These are phyloP conservation scores for Timema cristinae DNA, from an alignment of 2,888 invertebrate genomes.

Conservation along the genomic window DNA sequence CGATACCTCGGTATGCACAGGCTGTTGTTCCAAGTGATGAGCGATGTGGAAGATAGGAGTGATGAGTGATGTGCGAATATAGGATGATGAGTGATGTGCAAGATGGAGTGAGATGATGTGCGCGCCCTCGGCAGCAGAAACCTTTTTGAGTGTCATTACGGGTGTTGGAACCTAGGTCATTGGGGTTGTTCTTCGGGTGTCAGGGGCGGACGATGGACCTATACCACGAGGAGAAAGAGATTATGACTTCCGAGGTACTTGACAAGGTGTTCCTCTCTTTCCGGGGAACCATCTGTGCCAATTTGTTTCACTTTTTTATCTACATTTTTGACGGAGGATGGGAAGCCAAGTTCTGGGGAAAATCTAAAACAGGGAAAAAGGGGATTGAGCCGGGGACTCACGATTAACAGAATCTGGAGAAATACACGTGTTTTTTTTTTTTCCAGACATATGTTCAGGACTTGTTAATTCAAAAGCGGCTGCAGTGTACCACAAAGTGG, in stretches of 20 bases:
- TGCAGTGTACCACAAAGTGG: conserved; percentile 70
- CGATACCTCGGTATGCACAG: no score
- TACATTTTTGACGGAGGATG: no score
- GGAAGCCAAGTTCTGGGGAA: no score
- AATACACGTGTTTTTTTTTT: not conserved
- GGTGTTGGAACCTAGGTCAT: conserved; percentile 42
- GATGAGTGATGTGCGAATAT: no score
- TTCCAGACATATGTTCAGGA: conserved; percentile 90
- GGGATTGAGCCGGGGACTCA: not conserved
- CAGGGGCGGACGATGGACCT: conserved; percentile 74
- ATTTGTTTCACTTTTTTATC: conserved; percentile 45
- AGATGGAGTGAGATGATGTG: no score
- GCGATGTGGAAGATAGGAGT: no score
- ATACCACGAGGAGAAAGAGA: conserved; percentile 74
- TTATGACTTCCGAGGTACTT: conserved; percentile 68
- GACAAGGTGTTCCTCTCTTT: conserved; percentile 76
- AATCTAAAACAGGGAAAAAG: not conserved
- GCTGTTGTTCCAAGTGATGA: no score
- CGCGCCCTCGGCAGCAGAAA: no score
- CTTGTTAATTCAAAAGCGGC: conserved; percentile 70
- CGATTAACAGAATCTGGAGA: not conserved
- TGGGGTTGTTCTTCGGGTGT: conserved; percentile 88
- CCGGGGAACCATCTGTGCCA: conserved; percentile 68
- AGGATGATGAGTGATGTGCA: no score
- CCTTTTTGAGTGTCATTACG: no score